Evolutionary conservation across 37 sponge, comb jelly and placozoan genomes (phyloP).

Genomic region (Crambe crambe): DNA sequence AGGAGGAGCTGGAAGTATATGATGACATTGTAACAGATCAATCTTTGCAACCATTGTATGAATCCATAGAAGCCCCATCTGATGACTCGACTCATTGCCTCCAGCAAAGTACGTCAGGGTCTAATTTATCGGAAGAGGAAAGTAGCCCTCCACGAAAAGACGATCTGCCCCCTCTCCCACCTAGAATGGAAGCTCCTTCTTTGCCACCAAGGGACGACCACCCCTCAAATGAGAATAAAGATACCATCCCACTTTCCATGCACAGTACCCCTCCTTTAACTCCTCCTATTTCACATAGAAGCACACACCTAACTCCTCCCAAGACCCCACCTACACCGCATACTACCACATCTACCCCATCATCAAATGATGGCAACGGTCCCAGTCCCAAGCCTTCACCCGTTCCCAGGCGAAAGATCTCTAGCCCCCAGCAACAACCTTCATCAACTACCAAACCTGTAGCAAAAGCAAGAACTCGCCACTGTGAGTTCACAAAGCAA

Average conservation of each 20-base stretch:
- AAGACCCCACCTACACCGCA: not conserved
- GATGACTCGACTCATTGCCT: not conserved
- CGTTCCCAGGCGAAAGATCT: not conserved
- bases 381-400: not conserved
- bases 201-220: slow-evolving; percentile 9
- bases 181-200: not conserved
- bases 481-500: not conserved
- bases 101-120: no score
- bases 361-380: not conserved
- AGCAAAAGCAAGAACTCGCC: not conserved
- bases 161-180: not conserved
- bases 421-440: not conserved
- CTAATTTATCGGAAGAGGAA: no score
- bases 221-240: not conserved
- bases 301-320: not conserved
- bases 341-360: not conserved
- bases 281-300: not conserved
- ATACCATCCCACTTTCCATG: not conserved
- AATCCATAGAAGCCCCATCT: not conserved
- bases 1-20: not conserved
- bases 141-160: slow-evolving; percentile 13
- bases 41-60: not conserved
- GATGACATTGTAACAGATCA: not conserved
- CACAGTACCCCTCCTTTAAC: not conserved
- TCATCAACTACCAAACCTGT: not conserved